A percentile compares a stretch with the other conserved stretches of the same genome.
Conservation (phyloP, 2,888 invertebrate genomes). For the Lycophotia porphyrea region DNA sequence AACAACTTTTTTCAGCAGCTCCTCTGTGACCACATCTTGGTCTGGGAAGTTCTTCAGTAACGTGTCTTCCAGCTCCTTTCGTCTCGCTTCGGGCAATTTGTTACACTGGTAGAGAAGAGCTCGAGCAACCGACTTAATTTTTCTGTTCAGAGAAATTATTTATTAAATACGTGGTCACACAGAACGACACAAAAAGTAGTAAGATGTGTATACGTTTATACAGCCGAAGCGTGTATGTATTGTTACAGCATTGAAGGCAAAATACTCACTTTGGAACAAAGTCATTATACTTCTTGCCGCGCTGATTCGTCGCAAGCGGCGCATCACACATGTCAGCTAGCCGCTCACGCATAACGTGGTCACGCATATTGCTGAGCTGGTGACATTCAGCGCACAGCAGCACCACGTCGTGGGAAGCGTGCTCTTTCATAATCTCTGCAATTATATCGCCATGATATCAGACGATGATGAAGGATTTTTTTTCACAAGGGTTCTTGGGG, state of each 20-base stretch:
- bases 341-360: slow-evolving; percentile 90
- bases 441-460: slow-evolving; percentile 8
- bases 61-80: slow-evolving; percentile 83
- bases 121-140: slow-evolving; percentile 91
- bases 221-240: neutral
- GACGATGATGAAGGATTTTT: neutral
- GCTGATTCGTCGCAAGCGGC: slow-evolving; percentile 32
- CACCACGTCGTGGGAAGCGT: slow-evolving; percentile 95
- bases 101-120: slow-evolving; percentile 85
- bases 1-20: slow-evolving; percentile 87
- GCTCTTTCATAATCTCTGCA: slow-evolving; percentile 93
- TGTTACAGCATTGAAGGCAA: neutral
- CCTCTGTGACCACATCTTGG: slow-evolving; percentile 80
- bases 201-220: neutral
- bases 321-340: slow-evolving; percentile 91
- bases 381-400: slow-evolving; percentile 94
- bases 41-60: slow-evolving; percentile 88
- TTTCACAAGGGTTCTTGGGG: neutral
- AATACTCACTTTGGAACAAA: slow-evolving; percentile 74
- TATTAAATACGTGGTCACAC: neutral
- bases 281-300: slow-evolving; percentile 73
- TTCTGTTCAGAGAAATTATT: slow-evolving; percentile 73
- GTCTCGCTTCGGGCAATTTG: slow-evolving; percentile 88
- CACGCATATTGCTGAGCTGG: slow-evolving; percentile 92
- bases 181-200: neutral